phyloP scores from a whole-genome alignment of 2,888 invertebrate species.

The Apodemia duryi region DNA sequence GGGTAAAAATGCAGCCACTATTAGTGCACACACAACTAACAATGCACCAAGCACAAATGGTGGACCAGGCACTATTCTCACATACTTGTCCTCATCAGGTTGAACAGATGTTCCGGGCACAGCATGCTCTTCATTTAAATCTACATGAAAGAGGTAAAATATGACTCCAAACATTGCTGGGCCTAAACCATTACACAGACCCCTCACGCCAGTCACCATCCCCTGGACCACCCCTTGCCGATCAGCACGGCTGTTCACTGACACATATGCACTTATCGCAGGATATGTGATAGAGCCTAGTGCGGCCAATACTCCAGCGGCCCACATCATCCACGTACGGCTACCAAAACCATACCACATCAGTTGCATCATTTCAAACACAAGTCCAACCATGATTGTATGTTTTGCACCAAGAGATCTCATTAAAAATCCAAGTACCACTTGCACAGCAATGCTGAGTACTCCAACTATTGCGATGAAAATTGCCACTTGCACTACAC shows the following conservation, averaged over 20 bases:
- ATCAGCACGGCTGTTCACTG: slow-evolving; percentile 98
- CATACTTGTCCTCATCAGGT: slow-evolving; percentile 72
- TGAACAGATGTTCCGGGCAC: slow-evolving; percentile 38
- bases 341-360: slow-evolving; percentile 99
- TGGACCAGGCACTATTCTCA: slow-evolving; percentile 95
- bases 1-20: slow-evolving; percentile 94
- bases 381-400: slow-evolving; percentile 97
- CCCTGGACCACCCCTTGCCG: slow-evolving; percentile 98
- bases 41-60: slow-evolving; percentile 99
- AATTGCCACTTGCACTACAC: slow-evolving; percentile 95
- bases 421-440: slow-evolving; percentile 91
- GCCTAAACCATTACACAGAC: slow-evolving; percentile 98
- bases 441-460: slow-evolving; percentile 96
- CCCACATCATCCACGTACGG: slow-evolving; percentile 99
- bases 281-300: slow-evolving; percentile 98
- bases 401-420: slow-evolving; percentile 94
- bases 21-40: slow-evolving; percentile 95
- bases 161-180: slow-evolving; percentile 99
- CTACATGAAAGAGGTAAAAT: slow-evolving; percentile 99
- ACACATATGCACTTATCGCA: slow-evolving; percentile 98
- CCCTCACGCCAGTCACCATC: slow-evolving; percentile 99
- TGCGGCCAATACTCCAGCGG: slow-evolving; percentile 96
- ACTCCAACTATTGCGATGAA: slow-evolving; percentile 98
- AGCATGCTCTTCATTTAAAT: slow-evolving; percentile 89
- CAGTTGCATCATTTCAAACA: slow-evolving; percentile 97